Evolutionary conservation across 1,140 invertebrate genomes (phyloP), one percentile per base, ranked within the genome.

Genomic region (Pissodes strobi): DNA sequence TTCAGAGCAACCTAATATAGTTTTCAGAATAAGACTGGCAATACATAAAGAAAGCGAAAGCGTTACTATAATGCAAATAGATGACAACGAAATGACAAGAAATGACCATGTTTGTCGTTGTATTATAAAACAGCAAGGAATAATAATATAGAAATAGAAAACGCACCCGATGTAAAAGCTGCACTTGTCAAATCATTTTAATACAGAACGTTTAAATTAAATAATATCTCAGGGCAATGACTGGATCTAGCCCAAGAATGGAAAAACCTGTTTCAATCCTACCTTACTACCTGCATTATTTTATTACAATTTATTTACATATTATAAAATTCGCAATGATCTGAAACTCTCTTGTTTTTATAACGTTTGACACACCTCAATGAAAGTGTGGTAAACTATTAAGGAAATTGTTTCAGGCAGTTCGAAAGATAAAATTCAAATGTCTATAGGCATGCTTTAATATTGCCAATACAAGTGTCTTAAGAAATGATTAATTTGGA

Each of bases 171-270:
- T 27, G 34, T 38, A 34, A 45, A 61, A 51, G 43, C 22, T 22
- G 51, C 60, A 55, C 48, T 55, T 52, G 49, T 55, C 51, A 4
- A 37, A 63, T 63, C 39, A 63, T 63, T 63, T 63, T 45, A 63
- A 63, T 63, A 63, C 60, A 45, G 58, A 60, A 60, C 43, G 59
- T 62, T 62, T 53, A 53, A 63, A 43, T 51, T 63, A 49, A 62
- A 62, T 62, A 62, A 52, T 63, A 55, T 30, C 15, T 15, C 60
- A 12, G 60, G 51, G 43, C 60, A 55, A 19, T 48, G 60, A 63
- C 60, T 55, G 60, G 15, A 15, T 48, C 22, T 46, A 8, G 22
- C 17, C 15, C 46, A 55, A 45, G 60, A 43, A 63, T 52, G 51
- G 51, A 45, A 45, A n/a, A 63, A 55, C 60, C 38, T 45, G 51